Base-by-base conservation (phyloP, 2,888 invertebrate species). In the Dusona sp. region DNA sequence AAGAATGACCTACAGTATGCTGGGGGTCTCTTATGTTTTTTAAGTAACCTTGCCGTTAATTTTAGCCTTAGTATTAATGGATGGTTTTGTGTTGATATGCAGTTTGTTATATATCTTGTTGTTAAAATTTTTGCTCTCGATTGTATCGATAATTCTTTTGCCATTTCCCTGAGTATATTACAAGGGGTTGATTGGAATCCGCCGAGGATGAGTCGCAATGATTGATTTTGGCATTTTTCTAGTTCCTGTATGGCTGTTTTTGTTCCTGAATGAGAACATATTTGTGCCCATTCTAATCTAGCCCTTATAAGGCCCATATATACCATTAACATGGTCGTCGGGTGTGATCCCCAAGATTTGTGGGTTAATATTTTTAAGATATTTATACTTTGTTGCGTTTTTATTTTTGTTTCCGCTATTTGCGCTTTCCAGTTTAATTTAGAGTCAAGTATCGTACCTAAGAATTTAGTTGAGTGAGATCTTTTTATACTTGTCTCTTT, bases 401-500 rank as follows among this genome's bases (percentile, higher is more conserved):
- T 42, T 7, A 8, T 61, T 25, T 33, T 38, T 4, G 51, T 65
- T 29, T 38, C 33, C 16, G 13, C 51, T 11, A 45, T 78, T 13
- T 45, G 22, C 3, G 61, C 22, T 38, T 64, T 65, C 65, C 78
- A 78, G 11, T 64, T 78, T 11, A 78, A 25, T 36, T 78, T 78
- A 19, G 78, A 78, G 29, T 78, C 78, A 7, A 67, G n/a, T 6
- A 48, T 1, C 0, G 48, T 65, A 48, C 78, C 48, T 3, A 78
- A 22, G 4, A 78, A 54, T 42, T n/a, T 64, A 1, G 57, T 25
- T 8, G 57, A 22, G 4, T 57, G 57, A 0, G 57, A 57, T 57
- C 57, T 57, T 6, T 8, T 7, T 8, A 57, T 22, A 7, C 9
- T 57, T 22, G n/a, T 9, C 7, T 22, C n/a, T 54, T 67, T 54